phyloP scores from a whole-genome alignment of 2,797 vertebrate genomes.

The Trematomus bernacchii region DNA sequence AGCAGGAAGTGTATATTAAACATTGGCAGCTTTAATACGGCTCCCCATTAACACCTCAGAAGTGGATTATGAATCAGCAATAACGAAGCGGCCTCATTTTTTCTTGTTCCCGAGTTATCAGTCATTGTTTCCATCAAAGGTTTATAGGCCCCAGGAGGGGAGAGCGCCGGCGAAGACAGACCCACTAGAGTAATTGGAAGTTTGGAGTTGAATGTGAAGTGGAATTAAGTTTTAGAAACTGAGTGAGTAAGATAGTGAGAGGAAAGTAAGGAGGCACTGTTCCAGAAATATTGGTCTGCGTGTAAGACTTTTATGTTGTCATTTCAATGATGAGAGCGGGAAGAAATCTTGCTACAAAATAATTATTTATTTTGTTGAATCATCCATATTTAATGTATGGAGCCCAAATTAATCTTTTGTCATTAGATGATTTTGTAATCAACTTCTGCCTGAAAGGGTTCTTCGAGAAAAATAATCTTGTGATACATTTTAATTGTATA shows the following conservation, averaged over 20 bases:
- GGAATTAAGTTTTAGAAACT: constrained; percentile 40
- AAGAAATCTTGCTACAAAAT: neutral
- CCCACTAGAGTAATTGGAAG: constrained; percentile 43
- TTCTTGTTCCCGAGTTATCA: constrained; percentile 66
- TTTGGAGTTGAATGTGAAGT: constrained; percentile 49
- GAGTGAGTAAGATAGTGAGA: neutral
- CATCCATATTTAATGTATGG: constrained; percentile 11
- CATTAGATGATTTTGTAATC: constrained; percentile 10
- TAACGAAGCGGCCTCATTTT: constrained; percentile 60
- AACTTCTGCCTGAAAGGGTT: neutral
- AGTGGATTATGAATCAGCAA: constrained; percentile 76
- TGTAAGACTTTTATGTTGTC: constrained; percentile 1
- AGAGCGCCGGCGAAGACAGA: neutral
- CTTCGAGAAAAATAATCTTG: neutral
- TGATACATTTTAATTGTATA: neutral
- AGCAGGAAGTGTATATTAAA: constrained; percentile 74
- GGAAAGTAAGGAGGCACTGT: neutral
- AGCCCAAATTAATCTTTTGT: neutral
- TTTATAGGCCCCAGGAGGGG: constrained; percentile 62
- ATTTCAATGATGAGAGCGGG: neutral
- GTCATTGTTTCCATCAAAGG: constrained; percentile 70
- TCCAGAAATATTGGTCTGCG: neutral
- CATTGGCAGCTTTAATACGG: constrained; percentile 73
- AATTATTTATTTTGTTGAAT: neutral
- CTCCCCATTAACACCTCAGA: constrained; percentile 72